Percentiles rank a stretch among this genome's conserved stretches.
phyloP scores from a whole-genome alignment of 2,888 invertebrate species.

The Limnephilus marmoratus region DNA sequence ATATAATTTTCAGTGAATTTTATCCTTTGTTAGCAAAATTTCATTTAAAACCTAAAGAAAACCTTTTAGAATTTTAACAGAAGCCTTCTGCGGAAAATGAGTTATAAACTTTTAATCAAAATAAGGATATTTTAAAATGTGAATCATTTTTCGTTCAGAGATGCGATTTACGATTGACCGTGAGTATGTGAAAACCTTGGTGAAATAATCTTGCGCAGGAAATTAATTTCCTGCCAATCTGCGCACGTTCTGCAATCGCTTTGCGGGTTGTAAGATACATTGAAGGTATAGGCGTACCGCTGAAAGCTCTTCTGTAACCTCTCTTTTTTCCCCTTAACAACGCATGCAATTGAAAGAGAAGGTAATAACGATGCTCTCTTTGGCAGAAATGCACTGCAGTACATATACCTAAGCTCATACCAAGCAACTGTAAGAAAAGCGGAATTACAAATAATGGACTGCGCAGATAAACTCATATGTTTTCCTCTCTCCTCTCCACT shows the following conservation, averaged over 20 bases:
- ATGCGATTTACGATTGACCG: constrained; percentile 40
- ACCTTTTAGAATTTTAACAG: neutral
- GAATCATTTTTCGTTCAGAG: neutral
- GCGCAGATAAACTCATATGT: neutral
- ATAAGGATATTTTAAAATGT: neutral
- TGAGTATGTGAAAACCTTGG: neutral
- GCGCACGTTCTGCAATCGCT: constrained; percentile 28
- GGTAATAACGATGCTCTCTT: neutral
- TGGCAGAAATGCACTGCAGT: neutral
- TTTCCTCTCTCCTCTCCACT: neutral
- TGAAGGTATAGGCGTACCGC: neutral
- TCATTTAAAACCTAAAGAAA: neutral
- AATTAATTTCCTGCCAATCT: constrained; percentile 64
- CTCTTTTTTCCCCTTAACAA: neutral
- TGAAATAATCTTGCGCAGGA: constrained; percentile 55
- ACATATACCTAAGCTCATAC: neutral
- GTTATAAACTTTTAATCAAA: neutral
- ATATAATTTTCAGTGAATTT: no score
- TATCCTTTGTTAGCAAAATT: no score
- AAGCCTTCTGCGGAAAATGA: neutral
- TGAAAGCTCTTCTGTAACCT: neutral
- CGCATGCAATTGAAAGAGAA: neutral
- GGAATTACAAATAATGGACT: neutral
- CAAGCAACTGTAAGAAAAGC: neutral
- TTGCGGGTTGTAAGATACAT: neutral